A percentile compares a stretch with the other conserved stretches of the same genome.
Conservation (phyloP, 2,888 invertebrate species). For the Meteorus colon region DNA sequence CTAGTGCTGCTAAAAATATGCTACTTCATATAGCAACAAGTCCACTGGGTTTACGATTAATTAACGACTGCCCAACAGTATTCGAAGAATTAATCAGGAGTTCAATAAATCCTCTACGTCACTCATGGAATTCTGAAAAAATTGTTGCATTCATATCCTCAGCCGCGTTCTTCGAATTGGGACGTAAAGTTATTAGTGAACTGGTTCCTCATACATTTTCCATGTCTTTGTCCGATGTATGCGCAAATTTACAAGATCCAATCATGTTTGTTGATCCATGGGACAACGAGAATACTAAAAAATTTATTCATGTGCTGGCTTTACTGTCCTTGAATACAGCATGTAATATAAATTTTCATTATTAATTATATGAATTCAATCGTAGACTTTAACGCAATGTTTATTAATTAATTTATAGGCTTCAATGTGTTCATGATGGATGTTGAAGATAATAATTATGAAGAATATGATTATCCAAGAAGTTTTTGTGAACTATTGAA, state of each 20-base stretch:
- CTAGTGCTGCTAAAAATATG: constrained; percentile 63
- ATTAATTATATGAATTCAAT: neutral
- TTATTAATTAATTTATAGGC: constrained; percentile 55
- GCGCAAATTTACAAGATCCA: constrained; percentile 61
- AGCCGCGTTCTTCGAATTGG: constrained; percentile 61
- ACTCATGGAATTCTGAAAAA: constrained; percentile 65
- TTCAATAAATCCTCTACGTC: constrained; percentile 65
- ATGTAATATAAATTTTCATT: constrained; percentile 57
- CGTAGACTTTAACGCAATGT: constrained; percentile 15
- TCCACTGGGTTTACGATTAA: constrained; percentile 63
- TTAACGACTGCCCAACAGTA: constrained; percentile 60
- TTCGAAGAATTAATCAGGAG: constrained; percentile 68
- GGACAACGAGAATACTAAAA: constrained; percentile 57
- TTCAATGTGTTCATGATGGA: constrained; percentile 64
- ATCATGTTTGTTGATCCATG: constrained; percentile 66
- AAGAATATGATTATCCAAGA: constrained; percentile 59
- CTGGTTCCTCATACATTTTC: constrained; percentile 67
- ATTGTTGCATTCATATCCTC: constrained; percentile 65
- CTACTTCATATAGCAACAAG: constrained; percentile 63
- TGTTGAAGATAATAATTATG: constrained; percentile 54
- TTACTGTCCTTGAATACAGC: constrained; percentile 66
- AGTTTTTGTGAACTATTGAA: constrained; percentile 63
- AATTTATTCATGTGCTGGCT: constrained; percentile 64
- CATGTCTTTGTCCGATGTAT: constrained; percentile 63
- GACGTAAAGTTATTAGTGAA: constrained; percentile 58